Evolutionary conservation across 37 sponge, comb jelly and placozoan species (phyloP).

Genomic region (Halichondria panicea): DNA sequence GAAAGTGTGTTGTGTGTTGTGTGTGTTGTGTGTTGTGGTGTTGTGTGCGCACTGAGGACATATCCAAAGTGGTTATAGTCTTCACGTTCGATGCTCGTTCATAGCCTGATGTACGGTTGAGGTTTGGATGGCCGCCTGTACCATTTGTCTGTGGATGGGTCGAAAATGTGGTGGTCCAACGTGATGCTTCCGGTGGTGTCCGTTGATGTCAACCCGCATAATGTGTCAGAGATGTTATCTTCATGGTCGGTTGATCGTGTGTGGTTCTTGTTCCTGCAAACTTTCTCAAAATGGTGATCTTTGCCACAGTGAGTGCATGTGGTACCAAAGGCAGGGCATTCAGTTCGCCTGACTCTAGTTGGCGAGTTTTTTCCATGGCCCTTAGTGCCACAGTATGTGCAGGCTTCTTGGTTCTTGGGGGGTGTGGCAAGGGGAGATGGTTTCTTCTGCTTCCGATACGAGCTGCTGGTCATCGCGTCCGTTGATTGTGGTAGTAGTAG

Average conservation of each 20-base stretch:
- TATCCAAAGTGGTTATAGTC: conserved; percentile 38
- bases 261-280: conserved; percentile 25
- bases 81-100: conserved; percentile 24
- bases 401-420: conserved; percentile 28
- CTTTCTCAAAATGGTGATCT: conserved; percentile 29
- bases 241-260: conserved; percentile 8
- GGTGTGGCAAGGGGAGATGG: conserved; percentile 1
- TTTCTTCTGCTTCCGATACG: conserved; percentile 35
- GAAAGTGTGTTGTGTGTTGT: conserved; percentile 17
- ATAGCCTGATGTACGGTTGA: conserved; percentile 26
- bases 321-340: conserved; percentile 41
- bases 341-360: conserved; percentile 33
- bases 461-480: conserved; percentile 36
- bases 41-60: conserved; percentile 9
- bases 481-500: conserved; percentile 41
- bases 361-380: conserved; percentile 29
- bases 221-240: conserved; percentile 18
- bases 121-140: conserved; percentile 33
- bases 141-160: conserved; percentile 21
- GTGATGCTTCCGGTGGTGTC: conserved; percentile 18
- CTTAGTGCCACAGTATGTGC: conserved; percentile 38
- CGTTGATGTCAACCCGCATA: conserved; percentile 31
- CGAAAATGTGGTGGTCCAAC: conserved; percentile 32
- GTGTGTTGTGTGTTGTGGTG: conserved; percentile 19
- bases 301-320: conserved; percentile 23